phyloP scores from a whole-genome alignment of 2,888 invertebrate genomes.

The Cosmorhoe ocellata region DNA sequence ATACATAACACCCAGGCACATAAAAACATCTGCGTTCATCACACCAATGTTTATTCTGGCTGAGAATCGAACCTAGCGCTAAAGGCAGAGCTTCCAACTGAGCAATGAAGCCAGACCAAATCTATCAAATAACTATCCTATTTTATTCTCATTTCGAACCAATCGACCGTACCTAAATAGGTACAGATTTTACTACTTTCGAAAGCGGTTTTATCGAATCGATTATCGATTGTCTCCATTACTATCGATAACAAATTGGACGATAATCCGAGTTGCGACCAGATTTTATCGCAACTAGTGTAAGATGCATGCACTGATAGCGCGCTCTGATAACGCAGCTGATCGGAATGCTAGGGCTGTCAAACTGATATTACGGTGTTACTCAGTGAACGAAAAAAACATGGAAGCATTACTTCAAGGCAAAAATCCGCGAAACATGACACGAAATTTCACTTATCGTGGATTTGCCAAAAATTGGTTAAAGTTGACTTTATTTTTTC shows the following conservation, averaged over 20 bases:
- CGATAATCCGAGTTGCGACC: constrained; percentile 49
- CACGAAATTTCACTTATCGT: too few species aligned
- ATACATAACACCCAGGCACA: too few species aligned
- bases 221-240: constrained; percentile 48
- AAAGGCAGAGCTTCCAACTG: too few species aligned
- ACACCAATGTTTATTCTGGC: too few species aligned
- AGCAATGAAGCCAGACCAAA: too few species aligned
- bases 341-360: constrained; percentile 36
- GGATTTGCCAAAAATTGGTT: too few species aligned
- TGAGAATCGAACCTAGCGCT: background rate
- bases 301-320: constrained; percentile 59
- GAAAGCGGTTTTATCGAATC: constrained; percentile 15
- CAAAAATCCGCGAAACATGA: too few species aligned
- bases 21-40: too few species aligned
- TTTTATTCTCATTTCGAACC: background rate
- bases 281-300: constrained; percentile 57
- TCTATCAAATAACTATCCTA: background rate
- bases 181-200: constrained; percentile 6
- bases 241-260: constrained; percentile 56
- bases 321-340: constrained; percentile 39
- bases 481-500: too few species aligned
- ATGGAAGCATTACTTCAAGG: too few species aligned
- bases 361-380: background rate
- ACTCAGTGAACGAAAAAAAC: too few species aligned
- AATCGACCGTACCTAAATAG: constrained; percentile 3